Base-by-base conservation (phyloP, 2,113 vertebrate genomes). In the Pholis gunnellus region DNA sequence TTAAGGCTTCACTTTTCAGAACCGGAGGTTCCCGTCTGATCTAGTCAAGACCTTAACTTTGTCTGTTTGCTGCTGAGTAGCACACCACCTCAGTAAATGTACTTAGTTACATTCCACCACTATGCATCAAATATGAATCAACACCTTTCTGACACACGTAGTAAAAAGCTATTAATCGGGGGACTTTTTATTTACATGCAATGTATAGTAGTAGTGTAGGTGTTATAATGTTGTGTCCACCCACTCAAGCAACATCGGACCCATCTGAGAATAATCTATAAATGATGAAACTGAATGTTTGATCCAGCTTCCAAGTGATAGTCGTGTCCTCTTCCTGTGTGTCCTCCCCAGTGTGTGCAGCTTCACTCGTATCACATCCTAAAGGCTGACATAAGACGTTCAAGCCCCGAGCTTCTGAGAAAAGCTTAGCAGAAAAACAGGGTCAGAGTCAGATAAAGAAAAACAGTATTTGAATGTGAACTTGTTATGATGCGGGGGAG, bases 401-500 rank as follows among this genome's bases (percentile, higher is more conserved):
- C 66, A 73, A 70, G 59, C 61, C 61, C 42, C 2, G 1, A 63
- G 67, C 66, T 71, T 82, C 63, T 71, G 82, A 70, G 80, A 72
- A 70, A 69, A 31, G 76, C 78, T 84, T 78, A 74, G 48, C n/a
- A 75, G 71, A 6, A 88, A 31, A 81, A 85, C 81, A 82, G 72
- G 81, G 63, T 82, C 75, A 81, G 66, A 72, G 67, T 79, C 63
- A 86, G 82, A 90, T 85, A 60, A 87, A 88, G 56, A 85, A 68
- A 17, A 67, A 65, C 50, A 61, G 50, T 2, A 18, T 81, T 77
- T 73, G 50, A 87, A 73, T 86, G 61, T 80, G 22, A 69, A 66
- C 67, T 81, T 72, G 72, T 72, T 40, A 66, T 56, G 63, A 27
- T 52, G 60, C 8, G 52, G 11, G 59, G 60, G 78, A 69, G 77